Conservation (phyloP, 2,797 vertebrate genomes). For the Chelmon rostratus region DNA sequence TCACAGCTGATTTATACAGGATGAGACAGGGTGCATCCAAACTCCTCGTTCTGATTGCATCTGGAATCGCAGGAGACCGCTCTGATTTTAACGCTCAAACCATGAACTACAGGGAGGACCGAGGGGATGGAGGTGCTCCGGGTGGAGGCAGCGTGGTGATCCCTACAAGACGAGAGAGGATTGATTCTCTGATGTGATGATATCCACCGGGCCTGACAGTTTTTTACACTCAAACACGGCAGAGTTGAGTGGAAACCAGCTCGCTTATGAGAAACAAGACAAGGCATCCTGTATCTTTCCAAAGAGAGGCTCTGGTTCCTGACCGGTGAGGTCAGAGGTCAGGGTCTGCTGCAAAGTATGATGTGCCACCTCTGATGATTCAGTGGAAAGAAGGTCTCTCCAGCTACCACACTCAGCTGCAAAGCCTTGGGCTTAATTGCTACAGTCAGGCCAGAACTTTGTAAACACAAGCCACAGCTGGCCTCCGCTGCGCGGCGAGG, state of each 20-base stretch:
- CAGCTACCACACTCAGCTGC: slow-evolving; percentile 9
- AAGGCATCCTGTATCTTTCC: slow-evolving; percentile 28
- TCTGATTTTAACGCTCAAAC: slow-evolving; percentile 17
- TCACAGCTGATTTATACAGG: slow-evolving; percentile 23
- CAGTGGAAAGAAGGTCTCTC: slow-evolving; percentile 28
- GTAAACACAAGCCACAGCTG: slow-evolving; percentile 62
- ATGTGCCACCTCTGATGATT: slow-evolving; percentile 39
- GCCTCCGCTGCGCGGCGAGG: slow-evolving; percentile 23
- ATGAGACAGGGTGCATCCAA: background rate
- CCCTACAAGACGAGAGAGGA: slow-evolving; percentile 7
- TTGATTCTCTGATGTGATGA: slow-evolving; percentile 12
- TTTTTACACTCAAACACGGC: background rate
- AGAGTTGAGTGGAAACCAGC: slow-evolving; percentile 6
- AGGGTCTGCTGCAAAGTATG: slow-evolving; percentile 1
- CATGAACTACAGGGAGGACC: background rate
- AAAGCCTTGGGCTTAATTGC: slow-evolving; percentile 30
- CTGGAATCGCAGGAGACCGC: slow-evolving; percentile 17
- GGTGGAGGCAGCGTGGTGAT: background rate
- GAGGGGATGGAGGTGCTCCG: slow-evolving; percentile 1
- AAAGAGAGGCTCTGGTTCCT: slow-evolving; percentile 41
- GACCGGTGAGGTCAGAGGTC: slow-evolving; percentile 56
- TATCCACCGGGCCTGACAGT: background rate
- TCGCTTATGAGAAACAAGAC: slow-evolving; percentile 7
- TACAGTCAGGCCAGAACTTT: slow-evolving; percentile 4
- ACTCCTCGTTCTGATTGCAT: slow-evolving; percentile 12